Percentiles rank a stretch among this genome's conserved stretches.
Conservation (phyloP, 2,113 vertebrate species). For the Pampusana beccarii region DNA sequence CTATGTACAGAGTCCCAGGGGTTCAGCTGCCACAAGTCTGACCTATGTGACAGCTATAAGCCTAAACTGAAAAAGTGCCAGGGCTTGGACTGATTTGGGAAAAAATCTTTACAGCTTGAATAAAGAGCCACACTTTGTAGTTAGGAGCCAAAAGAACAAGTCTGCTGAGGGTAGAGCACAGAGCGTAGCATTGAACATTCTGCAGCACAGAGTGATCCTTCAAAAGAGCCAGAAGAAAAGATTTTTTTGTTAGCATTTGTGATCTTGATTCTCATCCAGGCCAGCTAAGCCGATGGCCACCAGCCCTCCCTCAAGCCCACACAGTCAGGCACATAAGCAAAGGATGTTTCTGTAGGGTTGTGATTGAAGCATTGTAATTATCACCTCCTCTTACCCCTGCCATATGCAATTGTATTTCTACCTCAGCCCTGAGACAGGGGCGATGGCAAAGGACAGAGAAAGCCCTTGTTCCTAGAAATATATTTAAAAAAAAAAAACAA, state of each 20-base stretch:
- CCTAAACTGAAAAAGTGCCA: background rate
- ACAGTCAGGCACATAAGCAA: background rate
- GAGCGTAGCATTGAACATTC: background rate
- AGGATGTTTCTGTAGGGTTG: background rate
- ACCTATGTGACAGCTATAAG: background rate
- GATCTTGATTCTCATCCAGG: background rate
- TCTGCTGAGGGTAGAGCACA: background rate
- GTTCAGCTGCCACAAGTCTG: background rate
- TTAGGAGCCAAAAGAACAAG: background rate
- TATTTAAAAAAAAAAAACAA: background rate
- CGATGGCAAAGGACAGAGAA: background rate
- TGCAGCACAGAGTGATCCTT: background rate
- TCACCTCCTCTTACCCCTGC: background rate
- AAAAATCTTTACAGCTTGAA: background rate
- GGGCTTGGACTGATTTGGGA: background rate
- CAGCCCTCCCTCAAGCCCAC: background rate
- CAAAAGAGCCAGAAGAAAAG: background rate
- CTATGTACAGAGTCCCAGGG: background rate
- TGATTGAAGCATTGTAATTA: background rate
- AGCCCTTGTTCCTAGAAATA: background rate
- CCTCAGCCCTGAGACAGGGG: background rate
- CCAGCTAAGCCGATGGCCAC: background rate
- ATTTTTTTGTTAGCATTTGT: background rate
- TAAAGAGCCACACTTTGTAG: background rate
- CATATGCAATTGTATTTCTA: background rate